Evolutionary conservation across 2,797 vertebrate genomes (phyloP).

Genomic region (Hydrolagus colliei): DNA sequence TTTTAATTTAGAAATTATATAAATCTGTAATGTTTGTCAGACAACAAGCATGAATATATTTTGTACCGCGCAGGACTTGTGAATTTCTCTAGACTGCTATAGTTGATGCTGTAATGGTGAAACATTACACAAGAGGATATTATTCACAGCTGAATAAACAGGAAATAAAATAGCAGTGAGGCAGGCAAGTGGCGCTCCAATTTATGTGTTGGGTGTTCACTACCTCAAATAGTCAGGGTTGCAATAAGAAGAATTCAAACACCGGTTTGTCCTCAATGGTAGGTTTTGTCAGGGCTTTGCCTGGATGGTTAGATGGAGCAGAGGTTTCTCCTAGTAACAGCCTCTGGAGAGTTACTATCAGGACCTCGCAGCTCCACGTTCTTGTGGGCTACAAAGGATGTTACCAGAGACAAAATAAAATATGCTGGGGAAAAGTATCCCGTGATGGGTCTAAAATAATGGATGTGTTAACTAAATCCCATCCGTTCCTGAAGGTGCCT

Average conservation of each 20-base stretch:
- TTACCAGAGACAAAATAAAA: background rate
- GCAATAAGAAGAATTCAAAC: background rate
- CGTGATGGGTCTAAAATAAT: background rate
- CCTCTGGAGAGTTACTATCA: background rate
- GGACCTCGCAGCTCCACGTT: background rate
- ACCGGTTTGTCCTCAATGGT: conserved; percentile 13
- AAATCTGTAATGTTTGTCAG: background rate
- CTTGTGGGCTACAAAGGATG: background rate
- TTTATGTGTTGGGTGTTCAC: background rate
- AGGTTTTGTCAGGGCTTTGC: background rate
- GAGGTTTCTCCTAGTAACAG: background rate
- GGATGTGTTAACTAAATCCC: too few relatives aligned
- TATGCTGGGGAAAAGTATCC: background rate
- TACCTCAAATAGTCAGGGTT: background rate
- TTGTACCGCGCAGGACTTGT: too few relatives aligned
- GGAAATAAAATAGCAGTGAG: background rate
- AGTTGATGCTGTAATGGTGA: too few relatives aligned
- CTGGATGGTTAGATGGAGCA: background rate
- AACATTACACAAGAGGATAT: background rate
- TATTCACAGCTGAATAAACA: conserved; percentile 15
- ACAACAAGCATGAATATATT: background rate
- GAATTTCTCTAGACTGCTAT: conserved; percentile 4
- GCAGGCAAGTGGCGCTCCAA: background rate
- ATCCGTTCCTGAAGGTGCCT: too few relatives aligned
- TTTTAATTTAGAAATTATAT: background rate